These are phyloP conservation scores for Megaleporinus macrocephalus DNA, from an alignment of 2,113 vertebrate species.

Conservation along the genomic window DNA sequence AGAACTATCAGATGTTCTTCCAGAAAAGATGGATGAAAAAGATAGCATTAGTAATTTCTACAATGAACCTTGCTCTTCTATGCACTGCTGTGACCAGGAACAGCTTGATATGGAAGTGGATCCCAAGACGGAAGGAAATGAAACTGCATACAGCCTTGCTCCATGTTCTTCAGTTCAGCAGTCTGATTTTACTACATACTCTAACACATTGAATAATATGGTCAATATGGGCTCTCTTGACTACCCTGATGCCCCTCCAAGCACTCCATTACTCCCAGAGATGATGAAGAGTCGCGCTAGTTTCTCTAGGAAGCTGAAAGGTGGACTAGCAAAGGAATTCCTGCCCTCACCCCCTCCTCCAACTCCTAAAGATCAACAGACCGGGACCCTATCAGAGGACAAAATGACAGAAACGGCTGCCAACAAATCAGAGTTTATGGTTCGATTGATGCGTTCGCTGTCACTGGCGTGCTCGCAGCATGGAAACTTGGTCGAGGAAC, in stretches of 20 bases:
- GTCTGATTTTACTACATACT: not conserved
- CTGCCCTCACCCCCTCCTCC: slow-evolving; percentile 76
- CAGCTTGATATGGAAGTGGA: slow-evolving; percentile 8
- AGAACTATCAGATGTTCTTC: not conserved
- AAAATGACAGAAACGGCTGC: not conserved
- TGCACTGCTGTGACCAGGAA: slow-evolving; percentile 11
- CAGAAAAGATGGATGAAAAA: slow-evolving; percentile 9
- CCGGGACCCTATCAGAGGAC: slow-evolving; percentile 19
- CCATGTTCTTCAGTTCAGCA: not conserved
- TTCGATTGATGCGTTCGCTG: slow-evolving; percentile 71
- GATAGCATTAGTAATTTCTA: not conserved
- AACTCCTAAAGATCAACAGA: slow-evolving; percentile 70
- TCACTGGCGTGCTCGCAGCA: slow-evolving; percentile 53
- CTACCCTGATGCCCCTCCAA: slow-evolving; percentile 79
- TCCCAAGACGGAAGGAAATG: slow-evolving; percentile 8
- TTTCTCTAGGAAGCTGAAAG: slow-evolving; percentile 76
- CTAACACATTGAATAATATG: slow-evolving; percentile 29
- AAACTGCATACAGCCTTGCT: not conserved
- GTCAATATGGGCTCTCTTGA: slow-evolving; percentile 70
- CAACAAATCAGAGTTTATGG: slow-evolving; percentile 63
- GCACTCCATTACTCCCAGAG: slow-evolving; percentile 74
- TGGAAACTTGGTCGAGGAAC: not conserved
- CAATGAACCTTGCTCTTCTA: slow-evolving; percentile 1
- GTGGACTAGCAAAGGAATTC: slow-evolving; percentile 76
- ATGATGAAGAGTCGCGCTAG: slow-evolving; percentile 69